phyloP scores from a whole-genome alignment of 2,113 vertebrate genomes.

The Muntiacus reevesi region DNA sequence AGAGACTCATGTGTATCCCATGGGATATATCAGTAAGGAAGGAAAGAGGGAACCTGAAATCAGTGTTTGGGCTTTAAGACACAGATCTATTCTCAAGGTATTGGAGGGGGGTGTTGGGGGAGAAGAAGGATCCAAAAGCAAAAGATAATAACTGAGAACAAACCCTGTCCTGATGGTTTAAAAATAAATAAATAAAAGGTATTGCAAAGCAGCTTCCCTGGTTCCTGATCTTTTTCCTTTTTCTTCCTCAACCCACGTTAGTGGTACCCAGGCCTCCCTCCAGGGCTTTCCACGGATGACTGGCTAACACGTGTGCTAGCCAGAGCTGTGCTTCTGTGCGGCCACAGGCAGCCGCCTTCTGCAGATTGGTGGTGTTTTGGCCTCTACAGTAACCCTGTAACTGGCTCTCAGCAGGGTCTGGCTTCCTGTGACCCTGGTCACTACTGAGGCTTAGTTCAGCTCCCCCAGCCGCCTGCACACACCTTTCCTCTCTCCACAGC shows the following conservation, averaged over 20 bases:
- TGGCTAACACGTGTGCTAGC: background rate
- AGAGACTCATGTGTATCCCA: background rate
- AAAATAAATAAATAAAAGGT: background rate
- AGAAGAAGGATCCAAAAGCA: background rate
- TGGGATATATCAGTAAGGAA: background rate
- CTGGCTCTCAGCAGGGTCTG: background rate
- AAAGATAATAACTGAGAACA: background rate
- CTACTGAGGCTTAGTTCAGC: background rate
- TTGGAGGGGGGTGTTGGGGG: background rate
- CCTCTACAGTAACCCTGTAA: background rate
- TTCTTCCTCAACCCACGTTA: rapidly evolving
- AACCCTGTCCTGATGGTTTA: background rate
- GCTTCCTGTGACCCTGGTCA: background rate
- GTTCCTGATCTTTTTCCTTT: background rate
- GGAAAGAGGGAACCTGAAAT: background rate
- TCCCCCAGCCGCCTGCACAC: background rate
- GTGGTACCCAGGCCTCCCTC: background rate
- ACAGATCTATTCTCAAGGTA: background rate
- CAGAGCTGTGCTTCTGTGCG: background rate
- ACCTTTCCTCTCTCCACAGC: background rate
- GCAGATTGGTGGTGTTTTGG: background rate
- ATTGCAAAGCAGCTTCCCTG: background rate
- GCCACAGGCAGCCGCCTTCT: background rate
- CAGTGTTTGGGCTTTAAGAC: background rate
- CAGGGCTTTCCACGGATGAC: background rate